These are phyloP conservation scores for Ochlodes sylvanus DNA, from an alignment of 2,888 invertebrate species.

Conservation along the genomic window DNA sequence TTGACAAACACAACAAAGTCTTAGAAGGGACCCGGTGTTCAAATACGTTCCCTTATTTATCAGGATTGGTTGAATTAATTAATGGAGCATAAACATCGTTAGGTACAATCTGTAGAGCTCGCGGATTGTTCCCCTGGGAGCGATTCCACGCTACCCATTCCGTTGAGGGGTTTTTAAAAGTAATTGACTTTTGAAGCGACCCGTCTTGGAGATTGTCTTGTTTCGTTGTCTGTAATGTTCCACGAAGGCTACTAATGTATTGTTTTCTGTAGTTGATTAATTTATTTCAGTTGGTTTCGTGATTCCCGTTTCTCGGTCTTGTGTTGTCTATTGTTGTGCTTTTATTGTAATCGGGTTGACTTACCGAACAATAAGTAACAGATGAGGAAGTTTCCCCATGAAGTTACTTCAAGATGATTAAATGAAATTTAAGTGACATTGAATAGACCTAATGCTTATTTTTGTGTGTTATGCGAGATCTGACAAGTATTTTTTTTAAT, in stretches of 20 bases:
- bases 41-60: conserved; percentile 56
- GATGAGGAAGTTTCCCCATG: too few species aligned
- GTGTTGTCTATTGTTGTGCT: not conserved
- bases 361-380: not conserved
- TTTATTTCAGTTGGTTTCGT: conserved; percentile 10
- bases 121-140: conserved; percentile 45
- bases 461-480: too few species aligned
- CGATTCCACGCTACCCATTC: conserved; percentile 41
- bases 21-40: conserved; percentile 37
- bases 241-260: conserved; percentile 25
- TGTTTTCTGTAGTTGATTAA: conserved; percentile 22
- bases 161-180: conserved; percentile 55
- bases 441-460: too few species aligned
- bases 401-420: too few species aligned
- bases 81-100: conserved; percentile 62
- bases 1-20: conserved; percentile 38
- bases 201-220: conserved; percentile 34
- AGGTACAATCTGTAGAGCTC: conserved; percentile 51
- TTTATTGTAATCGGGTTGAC: not conserved
- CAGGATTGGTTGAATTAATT: conserved; percentile 69
- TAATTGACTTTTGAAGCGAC: conserved; percentile 59
- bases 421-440: too few species aligned
- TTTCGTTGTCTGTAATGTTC: conserved; percentile 20
- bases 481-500: too few species aligned
- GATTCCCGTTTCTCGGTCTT: not conserved